These are phyloP conservation scores for Crotalus horridus DNA, from an alignment of 2,113 vertebrate genomes.

Conservation along the genomic window DNA sequence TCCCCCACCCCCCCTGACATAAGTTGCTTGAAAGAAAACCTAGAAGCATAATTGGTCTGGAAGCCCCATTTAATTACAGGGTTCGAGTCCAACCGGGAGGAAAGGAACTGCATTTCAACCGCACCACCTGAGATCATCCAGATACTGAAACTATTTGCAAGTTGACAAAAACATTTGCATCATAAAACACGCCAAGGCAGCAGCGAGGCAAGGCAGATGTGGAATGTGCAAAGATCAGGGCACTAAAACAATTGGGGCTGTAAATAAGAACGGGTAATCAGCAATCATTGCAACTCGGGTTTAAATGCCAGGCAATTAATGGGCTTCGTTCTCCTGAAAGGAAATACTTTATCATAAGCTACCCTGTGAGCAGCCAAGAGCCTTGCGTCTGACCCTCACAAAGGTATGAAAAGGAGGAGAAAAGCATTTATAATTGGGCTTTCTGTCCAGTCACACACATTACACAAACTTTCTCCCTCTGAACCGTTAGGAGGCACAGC, in stretches of 20 bases:
- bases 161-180: conserved; percentile 66
- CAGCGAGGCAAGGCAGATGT: conserved; percentile 60
- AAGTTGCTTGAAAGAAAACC: conserved; percentile 61
- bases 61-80: conserved; percentile 74
- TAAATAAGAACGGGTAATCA: conserved; percentile 64
- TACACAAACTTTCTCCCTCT: conserved; percentile 45
- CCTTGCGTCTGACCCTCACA: conserved; percentile 28
- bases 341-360: conserved; percentile 49
- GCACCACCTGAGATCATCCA: conserved; percentile 69
- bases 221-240: conserved; percentile 62
- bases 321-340: conserved; percentile 51
- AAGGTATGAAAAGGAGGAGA: conserved; percentile 32
- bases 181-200: conserved; percentile 55
- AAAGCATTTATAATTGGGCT: conserved; percentile 34
- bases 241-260: conserved; percentile 64
- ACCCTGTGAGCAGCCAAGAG: conserved; percentile 21
- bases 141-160: conserved; percentile 64
- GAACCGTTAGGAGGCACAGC: conserved; percentile 36
- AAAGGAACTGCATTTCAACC: conserved; percentile 65
- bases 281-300: conserved; percentile 62
- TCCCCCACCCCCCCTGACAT: conserved; percentile 32
- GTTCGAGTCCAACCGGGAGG: conserved; percentile 66
- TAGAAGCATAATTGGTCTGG: conserved; percentile 64
- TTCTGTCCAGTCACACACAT: conserved; percentile 30
- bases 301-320: conserved; percentile 66